Base-by-base conservation (phyloP, 1,140 invertebrate genomes). In the Charaxes varanes region DNA sequence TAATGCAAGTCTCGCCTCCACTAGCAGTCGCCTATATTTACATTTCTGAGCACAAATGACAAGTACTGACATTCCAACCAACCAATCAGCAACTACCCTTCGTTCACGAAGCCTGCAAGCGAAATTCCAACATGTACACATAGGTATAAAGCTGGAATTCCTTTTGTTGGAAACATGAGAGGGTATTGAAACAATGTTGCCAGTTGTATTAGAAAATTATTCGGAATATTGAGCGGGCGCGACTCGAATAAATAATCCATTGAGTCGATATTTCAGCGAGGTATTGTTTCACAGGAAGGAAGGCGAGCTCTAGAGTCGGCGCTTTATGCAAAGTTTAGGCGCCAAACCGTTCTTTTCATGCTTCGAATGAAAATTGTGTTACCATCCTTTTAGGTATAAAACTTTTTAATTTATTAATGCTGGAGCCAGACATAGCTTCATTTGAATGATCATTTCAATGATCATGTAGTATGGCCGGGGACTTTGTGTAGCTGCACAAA, bases 191-290 rank as follows among this genome's bases (percentile, higher is more conserved):
- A 27, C 7, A 8, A 24, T 22, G 13, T 38, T 14, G 17, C 19
- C 21, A 3, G n/a, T 16, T 14, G 13, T 42, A 37, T 10, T 38
- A 32, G 40, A 38, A 49, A 40, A 37, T 49, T 49, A 49, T 49
- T 42, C 40, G 18, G 30, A 40, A 43, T 50, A 50, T 40, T 50
- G 34, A 50, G 3, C 8, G 13, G 14, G 41, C 41, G 36, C 26
- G 40, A 50, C 14, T 34, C 30, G 47, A 50, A 50, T 50, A 40
- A 50, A 50, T 38, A 43, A 40, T 40, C 23, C 16, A 24, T 43
- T 40, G 12, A 23, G 16, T 21, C 46, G 15, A 48, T 45, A 30
- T 45, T 50, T 40, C 41, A 28, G 27, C 13, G 18, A 8, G 14
- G 33, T 16, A 31, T 14, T 31, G 28, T n/a, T 17, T 31, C 18